Base-by-base conservation (phyloP, 2,888 invertebrate species). In the Apomyelois bistriatella region DNA sequence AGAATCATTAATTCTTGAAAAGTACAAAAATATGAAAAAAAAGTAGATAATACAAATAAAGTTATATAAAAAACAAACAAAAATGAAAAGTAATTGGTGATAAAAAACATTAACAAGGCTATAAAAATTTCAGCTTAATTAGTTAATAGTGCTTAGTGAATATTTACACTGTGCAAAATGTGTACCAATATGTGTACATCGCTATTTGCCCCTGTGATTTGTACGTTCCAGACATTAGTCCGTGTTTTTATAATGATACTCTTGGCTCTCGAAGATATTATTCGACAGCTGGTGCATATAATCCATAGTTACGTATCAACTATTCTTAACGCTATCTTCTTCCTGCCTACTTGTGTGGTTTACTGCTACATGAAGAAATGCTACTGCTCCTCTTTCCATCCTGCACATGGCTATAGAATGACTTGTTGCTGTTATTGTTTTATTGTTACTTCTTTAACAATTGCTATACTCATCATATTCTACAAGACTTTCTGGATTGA, bases 101-200 rank as follows among this genome's bases (percentile, higher is more conserved):
- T n/a, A 15, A 7, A 28, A 16, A 28, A 28, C n/a, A 17, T 17
- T 17, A 32, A 32, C 32, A n/a, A n/a, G n/a, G n/a, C n/a, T n/a
- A n/a, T n/a, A n/a, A n/a, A n/a, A n/a, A n/a, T 22, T 22, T 22
- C 22, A 22, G 22, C 22, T 3, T n/a, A n/a, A n/a, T n/a, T n/a
- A n/a, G n/a, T n/a, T n/a, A n/a, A n/a, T n/a, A n/a, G n/a, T n/a
- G n/a, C n/a, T n/a, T n/a, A n/a, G 22, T 22, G 5, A 22, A 3
- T 22, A 22, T 22, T 32, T 32, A 9, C 32, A 3, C 32, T 32
- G 10, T 8, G 3, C 13, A 43, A 43, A 43, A 43, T 43, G 43
- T 43, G 43, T 43, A n/a, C 30, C 13, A 43, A 43, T 30, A 43
- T 43, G 43, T 43, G 43, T 43, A n/a, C 30, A 3, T 5, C 43